A percentile compares a stretch with the other conserved stretches of the same genome.
These are phyloP conservation scores for Argyresthia albistria DNA, from an alignment of 2,888 invertebrate genomes.

Conservation along the genomic window DNA sequence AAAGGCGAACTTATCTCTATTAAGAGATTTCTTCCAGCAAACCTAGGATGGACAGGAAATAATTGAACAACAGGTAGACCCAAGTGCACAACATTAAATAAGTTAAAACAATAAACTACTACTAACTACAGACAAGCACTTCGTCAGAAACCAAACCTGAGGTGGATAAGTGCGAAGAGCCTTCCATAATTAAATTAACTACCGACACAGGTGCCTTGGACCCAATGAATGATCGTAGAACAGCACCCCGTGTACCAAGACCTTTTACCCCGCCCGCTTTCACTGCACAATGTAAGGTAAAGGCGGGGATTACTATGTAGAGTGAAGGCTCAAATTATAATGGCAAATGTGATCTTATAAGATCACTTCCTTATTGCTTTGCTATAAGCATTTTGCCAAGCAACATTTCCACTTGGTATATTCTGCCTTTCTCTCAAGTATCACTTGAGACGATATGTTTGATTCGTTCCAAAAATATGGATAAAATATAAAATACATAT, in stretches of 20 bases:
- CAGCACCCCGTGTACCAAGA: background rate
- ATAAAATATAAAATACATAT: too few relatives aligned
- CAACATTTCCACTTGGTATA: background rate
- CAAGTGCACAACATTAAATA: too few relatives aligned
- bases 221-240: background rate
- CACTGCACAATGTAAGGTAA: background rate
- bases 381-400: background rate
- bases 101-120: too few relatives aligned
- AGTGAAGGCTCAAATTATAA: background rate
- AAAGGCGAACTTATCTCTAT: too few relatives aligned
- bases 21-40: too few relatives aligned
- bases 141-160: too few relatives aligned
- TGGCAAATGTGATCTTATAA: background rate
- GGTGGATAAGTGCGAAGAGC: background rate
- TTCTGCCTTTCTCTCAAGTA: background rate
- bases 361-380: slow-evolving; percentile 2
- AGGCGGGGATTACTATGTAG: background rate
- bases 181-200: slow-evolving; percentile 3
- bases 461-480: too few relatives aligned
- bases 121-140: too few relatives aligned
- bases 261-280: background rate
- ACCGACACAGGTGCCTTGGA: background rate
- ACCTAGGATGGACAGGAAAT: too few relatives aligned
- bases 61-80: too few relatives aligned
- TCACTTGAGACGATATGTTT: too few relatives aligned